Evolutionary conservation across 2,888 invertebrate species (phyloP).

Genomic region (Eristalis intricaria): DNA sequence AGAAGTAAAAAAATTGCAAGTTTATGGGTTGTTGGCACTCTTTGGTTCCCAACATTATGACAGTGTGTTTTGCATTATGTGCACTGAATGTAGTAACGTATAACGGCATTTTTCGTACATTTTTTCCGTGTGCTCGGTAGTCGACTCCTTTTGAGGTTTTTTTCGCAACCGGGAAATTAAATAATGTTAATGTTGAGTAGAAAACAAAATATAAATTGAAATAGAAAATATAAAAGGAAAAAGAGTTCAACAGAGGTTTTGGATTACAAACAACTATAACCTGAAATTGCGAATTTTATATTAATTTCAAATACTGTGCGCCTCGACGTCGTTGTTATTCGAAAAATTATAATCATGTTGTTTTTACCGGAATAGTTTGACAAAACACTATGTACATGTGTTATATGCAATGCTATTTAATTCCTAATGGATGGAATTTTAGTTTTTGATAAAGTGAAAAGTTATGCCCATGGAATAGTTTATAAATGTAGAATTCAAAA

Average conservation of each 20-base stretch:
- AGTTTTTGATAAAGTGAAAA: not conserved
- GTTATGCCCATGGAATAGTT: not conserved
- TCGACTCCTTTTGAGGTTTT: constrained; percentile 48
- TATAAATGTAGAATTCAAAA: not conserved
- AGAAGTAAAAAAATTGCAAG: constrained; percentile 65
- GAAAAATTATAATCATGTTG: not conserved
- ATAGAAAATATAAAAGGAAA: constrained; percentile 6
- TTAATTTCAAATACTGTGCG: not conserved
- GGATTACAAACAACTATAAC: constrained; percentile 47
- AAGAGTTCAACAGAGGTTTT: constrained; percentile 40
- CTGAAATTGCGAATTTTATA: not conserved
- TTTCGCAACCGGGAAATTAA: constrained; percentile 39
- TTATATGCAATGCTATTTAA: constrained; percentile 1
- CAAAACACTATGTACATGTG: not conserved
- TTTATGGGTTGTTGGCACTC: constrained; percentile 72
- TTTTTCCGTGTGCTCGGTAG: constrained; percentile 39
- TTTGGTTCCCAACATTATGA: constrained; percentile 70
- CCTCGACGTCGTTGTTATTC: not conserved
- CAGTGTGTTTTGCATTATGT: constrained; percentile 72
- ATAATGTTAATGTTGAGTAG: constrained; percentile 32
- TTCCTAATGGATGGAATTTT: not conserved
- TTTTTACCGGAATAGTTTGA: not conserved
- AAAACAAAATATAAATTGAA: constrained; percentile 18
- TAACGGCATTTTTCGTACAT: constrained; percentile 68
- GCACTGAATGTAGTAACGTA: constrained; percentile 69